phyloP scores from a whole-genome alignment of 1,140 invertebrate species.

The Drosophila repleta region DNA sequence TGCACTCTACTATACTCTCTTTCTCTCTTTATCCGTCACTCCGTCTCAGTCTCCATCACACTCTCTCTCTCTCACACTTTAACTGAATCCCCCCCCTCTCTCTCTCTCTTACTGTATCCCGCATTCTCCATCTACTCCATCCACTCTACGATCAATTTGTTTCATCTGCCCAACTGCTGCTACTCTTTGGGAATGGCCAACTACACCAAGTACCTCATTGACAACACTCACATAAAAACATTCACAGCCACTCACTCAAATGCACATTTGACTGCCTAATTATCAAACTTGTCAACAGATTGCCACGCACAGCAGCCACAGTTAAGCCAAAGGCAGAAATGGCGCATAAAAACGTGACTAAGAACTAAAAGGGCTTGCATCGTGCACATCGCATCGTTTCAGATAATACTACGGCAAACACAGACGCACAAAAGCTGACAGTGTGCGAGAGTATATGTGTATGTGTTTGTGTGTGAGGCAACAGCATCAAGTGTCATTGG shows the following conservation, averaged over 20 bases:
- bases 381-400: conserved; percentile 13
- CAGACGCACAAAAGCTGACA: conserved; percentile 34
- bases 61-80: too few relatives aligned
- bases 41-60: too few relatives aligned
- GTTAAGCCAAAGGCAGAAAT: conserved; percentile 35
- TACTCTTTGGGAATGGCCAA: conserved; percentile 14
- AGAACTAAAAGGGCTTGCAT: conserved; percentile 39
- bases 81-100: too few relatives aligned
- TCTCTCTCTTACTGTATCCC: too few relatives aligned
- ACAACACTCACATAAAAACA: conserved; percentile 24
- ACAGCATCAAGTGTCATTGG: conserved; percentile 70
- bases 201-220: conserved; percentile 4
- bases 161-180: not conserved
- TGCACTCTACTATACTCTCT: too few relatives aligned
- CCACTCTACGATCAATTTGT: not conserved
- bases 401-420: conserved; percentile 47
- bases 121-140: too few relatives aligned
- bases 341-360: conserved; percentile 70
- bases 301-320: conserved; percentile 24
- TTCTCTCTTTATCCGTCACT: too few relatives aligned
- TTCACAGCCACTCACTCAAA: conserved; percentile 50
- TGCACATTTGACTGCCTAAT: conserved; percentile 68
- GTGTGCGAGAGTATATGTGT: conserved; percentile 4
- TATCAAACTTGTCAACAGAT: conserved; percentile 64
- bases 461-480: conserved; percentile 10